Conservation (phyloP, 1,140 invertebrate genomes). For the Lutraria rhynchaena region DNA sequence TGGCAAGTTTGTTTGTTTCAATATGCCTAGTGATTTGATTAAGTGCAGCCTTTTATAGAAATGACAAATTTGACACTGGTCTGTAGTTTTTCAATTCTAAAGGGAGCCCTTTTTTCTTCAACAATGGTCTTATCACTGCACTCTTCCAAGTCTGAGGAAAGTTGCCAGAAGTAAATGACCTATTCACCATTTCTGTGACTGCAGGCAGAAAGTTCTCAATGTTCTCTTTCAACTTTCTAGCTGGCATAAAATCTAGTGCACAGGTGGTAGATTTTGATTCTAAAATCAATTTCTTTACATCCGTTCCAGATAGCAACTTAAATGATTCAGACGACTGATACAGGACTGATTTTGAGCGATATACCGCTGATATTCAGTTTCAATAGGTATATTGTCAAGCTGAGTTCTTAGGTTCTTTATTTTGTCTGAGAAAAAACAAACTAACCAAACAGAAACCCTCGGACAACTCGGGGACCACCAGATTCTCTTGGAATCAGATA, state of each 20-base stretch:
- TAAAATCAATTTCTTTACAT: no score
- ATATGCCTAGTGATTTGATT: slow-evolving; percentile 39
- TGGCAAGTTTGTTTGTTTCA: background rate
- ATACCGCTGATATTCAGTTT: background rate
- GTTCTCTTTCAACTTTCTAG: slow-evolving; percentile 23
- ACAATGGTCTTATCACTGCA: slow-evolving; percentile 19
- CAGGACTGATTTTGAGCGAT: background rate
- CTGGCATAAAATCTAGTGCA: slow-evolving; percentile 19
- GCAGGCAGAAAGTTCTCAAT: background rate
- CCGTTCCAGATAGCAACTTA: no score
- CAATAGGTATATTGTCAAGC: no score
- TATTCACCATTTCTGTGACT: slow-evolving; percentile 15
- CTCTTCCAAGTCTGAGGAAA: slow-evolving; percentile 29
- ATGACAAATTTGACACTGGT: slow-evolving; percentile 24
- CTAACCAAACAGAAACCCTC: no score
- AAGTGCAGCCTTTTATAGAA: slow-evolving; percentile 36
- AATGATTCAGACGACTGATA: no score
- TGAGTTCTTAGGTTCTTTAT: no score
- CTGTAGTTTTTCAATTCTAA: slow-evolving; percentile 24
- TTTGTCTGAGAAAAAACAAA: no score
- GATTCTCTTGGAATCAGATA: no score
- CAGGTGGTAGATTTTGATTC: slow-evolving; percentile 25
- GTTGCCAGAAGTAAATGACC: slow-evolving; percentile 6
- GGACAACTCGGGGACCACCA: no score
- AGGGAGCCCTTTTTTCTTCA: slow-evolving; percentile 26